Evolutionary conservation across 2,888 invertebrate species (phyloP), one percentile per base, ranked within the genome.

Genomic region (Spialia ferax): DNA sequence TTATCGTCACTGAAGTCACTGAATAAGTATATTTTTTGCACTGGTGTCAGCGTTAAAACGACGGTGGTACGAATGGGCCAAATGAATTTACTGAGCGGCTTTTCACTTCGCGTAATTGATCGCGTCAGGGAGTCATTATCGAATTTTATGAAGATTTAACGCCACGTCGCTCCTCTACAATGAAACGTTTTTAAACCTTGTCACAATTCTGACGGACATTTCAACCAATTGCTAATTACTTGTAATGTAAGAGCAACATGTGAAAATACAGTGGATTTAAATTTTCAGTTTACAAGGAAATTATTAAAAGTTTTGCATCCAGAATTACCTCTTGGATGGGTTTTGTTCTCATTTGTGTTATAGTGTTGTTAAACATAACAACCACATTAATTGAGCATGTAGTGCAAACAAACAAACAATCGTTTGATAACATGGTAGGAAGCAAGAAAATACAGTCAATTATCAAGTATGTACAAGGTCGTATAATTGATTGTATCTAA

Each of bases 51-150:
- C 45, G 26, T 26, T 26, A 18, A 42, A 59, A 57, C 35, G n/a
- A 42, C 15, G 42, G 2, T 18, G n/a, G 8, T 59, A 45, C 42
- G 23, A 62, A 26, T 63, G 52, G 38, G 35, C 23, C 23, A 54
- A 63, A 57, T 57, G 22, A 54, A 52, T 38, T 63, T 38, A 63
- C 38, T 63, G 48, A 38, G 35, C 52, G 62, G 35, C 52, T 54
- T 32, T 63, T 38, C 18, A 54, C 23, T 54, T 26, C 11, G 10
- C 32, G 32, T 62, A 62, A 62, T 63, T 63, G 52, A 54, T 54
- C 35, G 54, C 35, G 62, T 54, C 62, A 63, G 15, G 62, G n/a
- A 23, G 54, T 54, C 62, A 26, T 57, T 35, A 38, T 54, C 62
- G 38, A 20, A 35, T 62, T 54, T 54, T 54, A 38, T 54, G 38